Evolutionary conservation across 2,888 invertebrate genomes (phyloP), one percentile per base, ranked within the genome.

Genomic region (Agrilus biguttatus): DNA sequence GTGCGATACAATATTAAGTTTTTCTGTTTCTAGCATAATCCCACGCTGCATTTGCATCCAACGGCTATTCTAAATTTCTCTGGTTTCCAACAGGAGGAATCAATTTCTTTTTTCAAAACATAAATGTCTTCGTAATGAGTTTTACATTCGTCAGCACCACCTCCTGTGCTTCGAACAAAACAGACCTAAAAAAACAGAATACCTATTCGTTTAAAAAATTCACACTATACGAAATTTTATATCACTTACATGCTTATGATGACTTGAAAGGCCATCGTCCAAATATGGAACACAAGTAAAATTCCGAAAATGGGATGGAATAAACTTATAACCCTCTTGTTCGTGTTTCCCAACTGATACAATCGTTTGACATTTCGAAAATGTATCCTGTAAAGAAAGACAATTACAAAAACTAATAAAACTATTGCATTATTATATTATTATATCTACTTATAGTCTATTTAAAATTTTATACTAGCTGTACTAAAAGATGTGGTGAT

Each of bases 301-400:
- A 33, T 50, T 50, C 8, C 44, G 32, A 41, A 53, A 58, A 36
- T 52, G 50, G 41, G 48, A 53, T 8, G 56, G 55, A 38, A 50
- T 52, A 39, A 55, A 56, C 23, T 57, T 53, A 19, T 51, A 55
- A 5, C 55, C 56, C 10, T 48, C 47, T 48, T 56, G 52, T 10
- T 35, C 8, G 28, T 8, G 28, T 28, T 28, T 5, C 2, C 2
- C 3, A 10, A 2, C 10, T 37, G 35, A 51, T 52, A 12, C 46
- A 45, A 34, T 46, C 53, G 21, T 48, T 28, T 28, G 28, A 4
- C 28, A 28, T 8, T 10, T 28, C 8, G 28, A 10, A 28, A 28
- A 10, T 28, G 3, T 28, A 10, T 28, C 10, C 28, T 28, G 10
- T 10, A 28, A 28, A 21, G 21, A 2, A 21, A 21, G 6, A 21